phyloP scores from a whole-genome alignment of 2,888 invertebrate genomes.

The Coecobrya sp. region DNA sequence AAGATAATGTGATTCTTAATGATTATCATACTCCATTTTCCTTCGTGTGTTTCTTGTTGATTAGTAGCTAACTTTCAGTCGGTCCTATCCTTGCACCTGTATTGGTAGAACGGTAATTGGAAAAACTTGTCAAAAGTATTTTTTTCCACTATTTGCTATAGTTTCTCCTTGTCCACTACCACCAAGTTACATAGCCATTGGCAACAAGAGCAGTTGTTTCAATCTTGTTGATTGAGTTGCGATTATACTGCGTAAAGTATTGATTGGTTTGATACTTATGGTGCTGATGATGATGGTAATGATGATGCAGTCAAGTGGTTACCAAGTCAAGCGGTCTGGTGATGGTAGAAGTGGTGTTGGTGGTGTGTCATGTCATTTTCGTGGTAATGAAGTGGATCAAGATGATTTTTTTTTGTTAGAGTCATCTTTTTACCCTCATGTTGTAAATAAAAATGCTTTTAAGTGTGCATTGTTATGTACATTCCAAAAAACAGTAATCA shows the following conservation, averaged over 20 bases:
- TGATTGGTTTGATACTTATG: constrained; percentile 36
- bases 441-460: neutral
- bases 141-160: neutral
- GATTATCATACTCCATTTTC: constrained; percentile 55
- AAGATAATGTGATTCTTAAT: constrained; percentile 55
- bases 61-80: neutral
- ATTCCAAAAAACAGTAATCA: constrained; percentile 38
- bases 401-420: neutral
- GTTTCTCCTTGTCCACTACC: constrained; percentile 18
- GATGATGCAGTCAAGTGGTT: constrained; percentile 7
- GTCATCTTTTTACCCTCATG: neutral
- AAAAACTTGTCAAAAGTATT: constrained; percentile 45
- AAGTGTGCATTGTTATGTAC: neutral
- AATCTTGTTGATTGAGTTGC: constrained; percentile 37
- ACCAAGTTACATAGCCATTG: too few species aligned
- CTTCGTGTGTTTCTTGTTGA: constrained; percentile 32
- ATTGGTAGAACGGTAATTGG: neutral
- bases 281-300: neutral
- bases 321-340: constrained; percentile 9
- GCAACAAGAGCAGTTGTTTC: neutral
- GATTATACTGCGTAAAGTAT: constrained; percentile 24
- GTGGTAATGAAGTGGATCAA: constrained; percentile 65
- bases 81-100: neutral
- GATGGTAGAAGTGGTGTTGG: constrained; percentile 29
- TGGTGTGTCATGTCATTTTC: constrained; percentile 56